Evolutionary conservation across 2,797 vertebrate species (phyloP).

Genomic region (Taeniopygia guttata): DNA sequence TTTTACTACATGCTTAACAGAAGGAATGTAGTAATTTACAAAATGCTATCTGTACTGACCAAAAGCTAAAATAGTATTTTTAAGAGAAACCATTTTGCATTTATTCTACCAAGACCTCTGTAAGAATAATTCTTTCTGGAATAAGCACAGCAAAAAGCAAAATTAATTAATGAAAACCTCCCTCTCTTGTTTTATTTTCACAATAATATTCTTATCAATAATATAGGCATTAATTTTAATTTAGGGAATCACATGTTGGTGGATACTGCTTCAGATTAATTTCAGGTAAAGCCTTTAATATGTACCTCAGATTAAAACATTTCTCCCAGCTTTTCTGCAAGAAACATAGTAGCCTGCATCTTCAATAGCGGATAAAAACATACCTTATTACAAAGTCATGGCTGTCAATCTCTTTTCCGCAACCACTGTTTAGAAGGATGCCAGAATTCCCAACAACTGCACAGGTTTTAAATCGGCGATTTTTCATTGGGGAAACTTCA

Average conservation of each 20-base stretch:
- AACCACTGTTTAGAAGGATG: slow-evolving; percentile 83
- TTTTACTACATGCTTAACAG: not conserved
- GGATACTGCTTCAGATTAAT: not conserved
- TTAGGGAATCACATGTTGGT: not conserved
- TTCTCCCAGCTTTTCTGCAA: slow-evolving; percentile 12
- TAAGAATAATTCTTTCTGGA: not conserved
- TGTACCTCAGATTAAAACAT: not conserved
- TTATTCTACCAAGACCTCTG: not conserved
- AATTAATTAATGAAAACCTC: not conserved
- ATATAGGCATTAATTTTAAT: not conserved
- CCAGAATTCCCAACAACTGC: slow-evolving; percentile 91
- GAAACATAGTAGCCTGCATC: not conserved
- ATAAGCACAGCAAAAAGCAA: not conserved
- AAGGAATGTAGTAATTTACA: not conserved
- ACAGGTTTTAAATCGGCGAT: slow-evolving; percentile 84
- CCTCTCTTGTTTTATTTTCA: not conserved
- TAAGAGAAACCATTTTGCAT: not conserved
- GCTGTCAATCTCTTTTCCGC: slow-evolving; percentile 86
- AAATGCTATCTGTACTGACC: not conserved
- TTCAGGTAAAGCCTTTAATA: not conserved
- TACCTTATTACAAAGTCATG: slow-evolving; percentile 89
- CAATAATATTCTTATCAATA: not conserved
- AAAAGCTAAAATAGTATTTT: not conserved
- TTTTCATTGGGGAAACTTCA: slow-evolving; percentile 87
- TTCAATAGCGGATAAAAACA: slow-evolving; percentile 38